Evolutionary conservation across 2,888 invertebrate species (phyloP).

Genomic region (Andrena bicolor): DNA sequence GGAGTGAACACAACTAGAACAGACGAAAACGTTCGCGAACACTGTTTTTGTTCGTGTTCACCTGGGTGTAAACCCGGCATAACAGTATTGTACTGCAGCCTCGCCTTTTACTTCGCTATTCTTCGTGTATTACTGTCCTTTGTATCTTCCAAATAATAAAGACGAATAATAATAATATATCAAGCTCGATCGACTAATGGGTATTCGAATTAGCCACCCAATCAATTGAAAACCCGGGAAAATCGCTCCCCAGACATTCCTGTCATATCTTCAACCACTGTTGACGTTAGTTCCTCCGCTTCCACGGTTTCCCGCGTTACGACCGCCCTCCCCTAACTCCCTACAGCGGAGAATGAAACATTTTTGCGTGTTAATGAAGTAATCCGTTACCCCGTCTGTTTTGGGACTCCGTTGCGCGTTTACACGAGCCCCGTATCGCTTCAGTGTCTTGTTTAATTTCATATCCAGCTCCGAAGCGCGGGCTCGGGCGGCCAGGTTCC

Average conservation of each 20-base stretch:
- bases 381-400: neutral
- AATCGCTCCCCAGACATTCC: neutral
- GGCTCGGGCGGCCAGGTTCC: neutral
- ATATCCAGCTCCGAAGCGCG: neutral
- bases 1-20: no score
- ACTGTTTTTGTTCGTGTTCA: no score
- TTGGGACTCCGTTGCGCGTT: no score
- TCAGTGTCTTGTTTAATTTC: constrained; percentile 5
- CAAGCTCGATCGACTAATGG: constrained; percentile 17
- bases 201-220: constrained; percentile 35
- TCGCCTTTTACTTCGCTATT: no score
- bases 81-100: no score
- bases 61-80: no score
- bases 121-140: no score
- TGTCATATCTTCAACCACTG: neutral
- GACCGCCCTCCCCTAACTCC: neutral
- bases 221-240: constrained; percentile 18
- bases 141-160: no score
- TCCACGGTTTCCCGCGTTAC: neutral
- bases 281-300: no score
- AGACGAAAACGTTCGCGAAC: no score
- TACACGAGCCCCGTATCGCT: neutral
- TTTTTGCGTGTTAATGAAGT: neutral
- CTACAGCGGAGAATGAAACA: neutral
- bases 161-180: neutral